Evolutionary conservation across 2,888 invertebrate species (phyloP), one percentile per base, ranked within the genome.

Genomic region (Ariolimax columbianus): DNA sequence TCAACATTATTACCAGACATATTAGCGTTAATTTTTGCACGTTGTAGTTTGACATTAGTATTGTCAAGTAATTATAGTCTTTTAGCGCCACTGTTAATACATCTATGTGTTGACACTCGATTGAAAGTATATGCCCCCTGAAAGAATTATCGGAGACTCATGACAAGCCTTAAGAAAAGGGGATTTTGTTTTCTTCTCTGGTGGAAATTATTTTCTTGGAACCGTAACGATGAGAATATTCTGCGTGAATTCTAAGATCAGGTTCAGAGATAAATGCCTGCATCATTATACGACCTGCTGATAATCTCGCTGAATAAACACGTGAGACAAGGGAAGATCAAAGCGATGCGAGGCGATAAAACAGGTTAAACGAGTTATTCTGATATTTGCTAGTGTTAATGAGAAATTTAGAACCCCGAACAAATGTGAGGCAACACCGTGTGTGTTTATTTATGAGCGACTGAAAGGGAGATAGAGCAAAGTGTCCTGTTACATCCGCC

Each of bases 11-110:
- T 78, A 78, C 23, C 36, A 14, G 36, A 17, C 26, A 78, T 38
- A 78, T 78, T 78, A 78, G 63, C 63, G 26, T 63, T 78, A 63
- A 78, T 78, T 63, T 78, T 63, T 78, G 59, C 55, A 78, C 63
- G 40, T 78, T 63, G 26, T 38, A 78, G 63, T 63, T 63, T 63
- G 17, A 59, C 63, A 40, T 63, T 33, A 33, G 55, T 78, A 14
- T 63, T 17, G 38, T 9, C 26, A 59, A 78, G 38, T 63, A 78
- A 38, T 78, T 78, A 59, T 63, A 63, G 17, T 19, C 38, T 63
- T 78, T 63, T 59, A 40, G 9, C 63, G 78, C 14, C 26, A 30
- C 17, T 63, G 19, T 78, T 38, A 40, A 26, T 40, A 38, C 63
- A 17, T 36, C 63, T 38, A n/a, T 63, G 23, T 40, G n/a, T 63